Evolutionary conservation across 2,797 vertebrate genomes (phyloP), one percentile per base, ranked within the genome.

Genomic region (Limnodromus scolopaceus): DNA sequence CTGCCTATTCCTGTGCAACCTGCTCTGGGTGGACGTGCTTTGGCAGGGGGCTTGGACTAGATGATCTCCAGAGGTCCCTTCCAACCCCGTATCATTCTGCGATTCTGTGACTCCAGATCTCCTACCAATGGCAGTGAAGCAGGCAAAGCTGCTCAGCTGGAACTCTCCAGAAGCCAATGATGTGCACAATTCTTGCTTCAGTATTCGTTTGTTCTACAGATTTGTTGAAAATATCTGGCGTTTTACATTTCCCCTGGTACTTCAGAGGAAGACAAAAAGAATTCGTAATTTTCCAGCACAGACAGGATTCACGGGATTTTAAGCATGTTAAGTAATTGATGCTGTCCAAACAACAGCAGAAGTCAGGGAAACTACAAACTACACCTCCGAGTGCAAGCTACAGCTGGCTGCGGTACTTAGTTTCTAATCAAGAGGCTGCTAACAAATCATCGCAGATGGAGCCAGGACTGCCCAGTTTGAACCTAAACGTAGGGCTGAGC

Each of bases 91-190:
- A 48, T 24, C 46, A 48, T 48, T 48, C 46, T 24, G 46, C 24
- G 46, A 48, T 48, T 48, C 46, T 48, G 23, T 48, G 18, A 32
- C 46, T 65, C 45, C 45, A 54, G 43, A 34, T 61, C n/a, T 80
- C 27, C 38, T 43, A 36, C 16, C 0, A 0, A 30, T 5, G 13
- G 34, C 48, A 20, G 17, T 10, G 28, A 80, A 51, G 41, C 25
- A 38, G 38, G 49, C 28, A 66, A 75, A 55, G 27, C 34, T 63
- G 27, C n/a, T 23, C 7, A 3, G 39, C 55, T 65, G 49, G 30
- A 38, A n/a, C 41, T 16, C 11, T 78, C 39, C 39, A 74, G 55
- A 64, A 48, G 54, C 38, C 51, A 82, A 38, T 0, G 0, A 24
- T 27, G 8, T 14, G 36, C 57, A n/a, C 24, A 34, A 5, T 24